Base-by-base conservation (phyloP, 2,888 invertebrate genomes). In the Vesta saturnalis region DNA sequence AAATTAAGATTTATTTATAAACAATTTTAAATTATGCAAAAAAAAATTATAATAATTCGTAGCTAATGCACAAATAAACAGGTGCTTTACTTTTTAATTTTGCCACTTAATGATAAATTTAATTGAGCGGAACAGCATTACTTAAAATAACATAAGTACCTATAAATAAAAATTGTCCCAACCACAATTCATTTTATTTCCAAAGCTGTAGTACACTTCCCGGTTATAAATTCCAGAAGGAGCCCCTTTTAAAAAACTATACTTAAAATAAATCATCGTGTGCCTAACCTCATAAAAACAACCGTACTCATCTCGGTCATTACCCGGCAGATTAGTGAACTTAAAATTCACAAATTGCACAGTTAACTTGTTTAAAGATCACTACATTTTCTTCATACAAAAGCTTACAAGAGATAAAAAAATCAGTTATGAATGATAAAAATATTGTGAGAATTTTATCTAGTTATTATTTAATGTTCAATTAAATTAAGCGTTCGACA, bases 251-350 rank as follows among this genome's bases (percentile, higher is more conserved):
- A 54, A 58, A 64, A 64, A 64, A 58, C 43, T 43, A 10, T 19
- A 64, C 64, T 57, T 23, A 52, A 64, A 64, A 64, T 64, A 64
- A 64, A 64, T 64, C 64, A 64, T 64, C 57, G 49, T 58, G 64
- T 52, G 64, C 43, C 64, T 64, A 64, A 64, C 56, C 64, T 58
- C 22, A 19, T 47, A 47, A 64, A 64, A 64, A 64, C 64, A 58
- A 58, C 58, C 57, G 58, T 47, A 64, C 58, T 46, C 64, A 57
- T 58, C 64, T 52, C 64, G 64, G 64, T 64, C 64, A 64, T 64
- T 64, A 64, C 64, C 64, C 64, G 64, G 23, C 49, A 64, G 64
- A 64, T 64, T 64, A 64, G 64, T 64, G 64, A 64, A 64, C 64
- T 62, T 62, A 19, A 30, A 14, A 3, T 22, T 54, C 22, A 54